Conservation (phyloP, 2,888 invertebrate genomes). For the Dynastes maya region DNA sequence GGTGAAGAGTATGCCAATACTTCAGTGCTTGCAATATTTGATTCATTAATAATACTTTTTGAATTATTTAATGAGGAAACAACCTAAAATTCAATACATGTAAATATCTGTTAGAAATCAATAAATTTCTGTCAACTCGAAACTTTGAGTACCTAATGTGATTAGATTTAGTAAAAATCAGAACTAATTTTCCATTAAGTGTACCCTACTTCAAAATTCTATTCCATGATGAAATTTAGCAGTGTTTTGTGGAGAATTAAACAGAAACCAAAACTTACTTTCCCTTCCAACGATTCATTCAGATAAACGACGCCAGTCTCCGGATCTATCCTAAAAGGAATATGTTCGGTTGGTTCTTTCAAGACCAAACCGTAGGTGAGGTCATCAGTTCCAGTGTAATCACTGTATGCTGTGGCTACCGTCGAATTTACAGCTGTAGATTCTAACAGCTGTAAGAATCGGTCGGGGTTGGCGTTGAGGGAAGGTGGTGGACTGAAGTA, state of each 20-base stretch:
- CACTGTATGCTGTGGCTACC: constrained; percentile 81
- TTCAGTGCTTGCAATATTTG: too few relatives aligned
- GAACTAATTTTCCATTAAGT: too few relatives aligned
- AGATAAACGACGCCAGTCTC: constrained; percentile 84
- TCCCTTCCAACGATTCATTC: constrained; percentile 83
- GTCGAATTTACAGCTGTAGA: constrained; percentile 81
- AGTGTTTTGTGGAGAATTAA: background rate
- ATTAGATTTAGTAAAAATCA: too few relatives aligned
- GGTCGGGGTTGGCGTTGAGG: constrained; percentile 75
- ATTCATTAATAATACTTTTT: too few relatives aligned
- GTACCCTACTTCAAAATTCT: too few relatives aligned
- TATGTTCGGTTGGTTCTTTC: constrained; percentile 66
- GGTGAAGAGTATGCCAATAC: too few relatives aligned
- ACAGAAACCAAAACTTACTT: constrained; percentile 74
- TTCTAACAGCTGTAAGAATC: constrained; percentile 85
- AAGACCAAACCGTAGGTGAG: constrained; percentile 82
- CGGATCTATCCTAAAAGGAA: constrained; percentile 85
- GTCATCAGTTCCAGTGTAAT: constrained; percentile 77
- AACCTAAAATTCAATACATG: too few relatives aligned
- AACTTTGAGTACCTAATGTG: too few relatives aligned
- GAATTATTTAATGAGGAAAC: too few relatives aligned
- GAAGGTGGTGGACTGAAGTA: constrained; percentile 78
- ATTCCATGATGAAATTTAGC: too few relatives aligned
- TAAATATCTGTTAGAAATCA: too few relatives aligned
- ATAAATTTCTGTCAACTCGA: too few relatives aligned